Conservation (phyloP, 1,140 invertebrate genomes). For the Zaprionus inermis region DNA sequence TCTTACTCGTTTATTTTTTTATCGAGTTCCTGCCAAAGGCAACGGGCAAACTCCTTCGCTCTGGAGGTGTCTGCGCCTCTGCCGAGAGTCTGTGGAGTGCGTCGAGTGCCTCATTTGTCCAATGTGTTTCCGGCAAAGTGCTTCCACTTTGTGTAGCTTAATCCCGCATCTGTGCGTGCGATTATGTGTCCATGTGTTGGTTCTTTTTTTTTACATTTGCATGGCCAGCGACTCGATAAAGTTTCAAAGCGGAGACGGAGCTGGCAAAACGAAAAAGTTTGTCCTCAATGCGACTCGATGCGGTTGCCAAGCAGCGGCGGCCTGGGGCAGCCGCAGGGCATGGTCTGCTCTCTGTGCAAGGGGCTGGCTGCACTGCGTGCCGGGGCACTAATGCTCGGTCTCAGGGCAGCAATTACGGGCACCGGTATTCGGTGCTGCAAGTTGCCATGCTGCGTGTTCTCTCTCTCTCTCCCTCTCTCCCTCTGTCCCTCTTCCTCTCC, state of each 20-base stretch:
- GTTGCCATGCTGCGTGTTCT: neutral
- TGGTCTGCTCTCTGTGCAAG: neutral
- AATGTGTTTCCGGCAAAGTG: slow-evolving; percentile 65
- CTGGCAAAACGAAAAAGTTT: slow-evolving; percentile 17
- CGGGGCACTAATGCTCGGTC: slow-evolving; percentile 65
- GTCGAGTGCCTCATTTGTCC: slow-evolving; percentile 60
- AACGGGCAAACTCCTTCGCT: neutral
- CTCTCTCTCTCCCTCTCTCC: neutral
- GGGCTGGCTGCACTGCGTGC: slow-evolving; percentile 48
- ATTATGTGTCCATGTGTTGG: neutral
- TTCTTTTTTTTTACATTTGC: slow-evolving; percentile 23
- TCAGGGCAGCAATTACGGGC: slow-evolving; percentile 64
- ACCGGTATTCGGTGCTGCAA: slow-evolving; percentile 17
- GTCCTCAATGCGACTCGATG: slow-evolving; percentile 32
- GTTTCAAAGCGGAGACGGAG: slow-evolving; percentile 27
- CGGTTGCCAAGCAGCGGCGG: slow-evolving; percentile 39
- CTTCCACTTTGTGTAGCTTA: slow-evolving; percentile 51
- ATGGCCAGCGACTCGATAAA: slow-evolving; percentile 41
- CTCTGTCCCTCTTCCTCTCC: neutral
- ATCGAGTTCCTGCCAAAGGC: neutral
- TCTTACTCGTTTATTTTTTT: neutral
- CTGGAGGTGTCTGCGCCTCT: slow-evolving; percentile 37
- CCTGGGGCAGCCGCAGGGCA: neutral
- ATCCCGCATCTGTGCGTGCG: slow-evolving; percentile 36
- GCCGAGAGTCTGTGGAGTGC: slow-evolving; percentile 25